Conservation (phyloP, 2,888 invertebrate genomes). For the Keiferia lycopersicella region DNA sequence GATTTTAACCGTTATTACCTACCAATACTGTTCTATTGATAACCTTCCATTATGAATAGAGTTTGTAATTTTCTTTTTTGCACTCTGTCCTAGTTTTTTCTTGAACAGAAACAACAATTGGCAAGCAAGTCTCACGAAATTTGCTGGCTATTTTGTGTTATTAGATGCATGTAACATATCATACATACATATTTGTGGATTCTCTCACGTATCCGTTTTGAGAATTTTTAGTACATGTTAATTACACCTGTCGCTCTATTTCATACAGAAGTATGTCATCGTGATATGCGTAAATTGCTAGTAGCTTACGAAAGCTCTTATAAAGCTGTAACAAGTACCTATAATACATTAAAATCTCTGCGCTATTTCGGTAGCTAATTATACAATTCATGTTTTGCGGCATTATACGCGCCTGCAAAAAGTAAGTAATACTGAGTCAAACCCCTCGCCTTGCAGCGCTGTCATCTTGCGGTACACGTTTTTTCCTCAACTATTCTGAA, state of each 20-base stretch:
- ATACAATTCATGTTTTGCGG: slow-evolving; percentile 62
- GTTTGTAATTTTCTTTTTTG: slow-evolving; percentile 46
- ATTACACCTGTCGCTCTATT: slow-evolving; percentile 34
- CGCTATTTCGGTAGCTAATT: slow-evolving; percentile 64
- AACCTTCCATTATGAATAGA: slow-evolving; percentile 56
- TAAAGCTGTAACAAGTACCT: too few species aligned
- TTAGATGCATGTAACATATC: slow-evolving; percentile 40
- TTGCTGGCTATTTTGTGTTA: slow-evolving; percentile 43
- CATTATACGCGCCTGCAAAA: slow-evolving; percentile 59
- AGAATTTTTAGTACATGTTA: slow-evolving; percentile 33
- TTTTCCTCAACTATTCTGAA: slow-evolving; percentile 60
- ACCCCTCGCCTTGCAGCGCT: slow-evolving; percentile 43
- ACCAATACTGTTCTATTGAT: slow-evolving; percentile 49
- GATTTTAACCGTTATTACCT: slow-evolving; percentile 65
- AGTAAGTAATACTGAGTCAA: slow-evolving; percentile 51
- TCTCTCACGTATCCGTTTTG: slow-evolving; percentile 43
- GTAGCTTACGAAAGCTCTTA: slow-evolving; percentile 46
- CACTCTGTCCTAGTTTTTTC: slow-evolving; percentile 24
- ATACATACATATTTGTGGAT: slow-evolving; percentile 36
- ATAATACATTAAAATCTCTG: slow-evolving; percentile 52
- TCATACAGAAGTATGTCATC: slow-evolving; percentile 42
- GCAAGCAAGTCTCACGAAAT: slow-evolving; percentile 49
- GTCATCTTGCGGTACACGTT: slow-evolving; percentile 54
- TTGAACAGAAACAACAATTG: slow-evolving; percentile 26
- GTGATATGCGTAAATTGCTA: slow-evolving; percentile 46